Conservation (phyloP, 2,113 vertebrate genomes). For the Phainopepla nitens region DNA sequence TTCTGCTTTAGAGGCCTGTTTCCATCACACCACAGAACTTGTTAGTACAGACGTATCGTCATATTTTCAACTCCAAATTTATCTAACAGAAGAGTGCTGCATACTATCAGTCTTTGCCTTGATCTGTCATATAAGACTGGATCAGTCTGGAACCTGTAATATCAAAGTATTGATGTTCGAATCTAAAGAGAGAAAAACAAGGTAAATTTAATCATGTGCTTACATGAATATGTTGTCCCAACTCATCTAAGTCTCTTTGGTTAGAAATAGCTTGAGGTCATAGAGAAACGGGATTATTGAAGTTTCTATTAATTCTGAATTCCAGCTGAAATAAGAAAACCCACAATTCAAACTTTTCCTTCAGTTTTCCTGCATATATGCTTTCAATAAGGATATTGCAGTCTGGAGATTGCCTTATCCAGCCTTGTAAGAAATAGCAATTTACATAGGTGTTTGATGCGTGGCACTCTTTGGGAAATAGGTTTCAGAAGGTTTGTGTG, state of each 20-base stretch:
- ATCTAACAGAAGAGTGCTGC: not conserved
- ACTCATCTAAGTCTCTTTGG: not conserved
- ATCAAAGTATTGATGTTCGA: not conserved
- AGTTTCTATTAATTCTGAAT: not conserved
- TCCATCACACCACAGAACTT: not conserved
- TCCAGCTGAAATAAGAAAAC: not conserved
- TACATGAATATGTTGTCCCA: not conserved
- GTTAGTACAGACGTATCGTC: not conserved
- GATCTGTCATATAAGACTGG: not conserved
- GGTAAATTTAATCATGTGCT: not conserved
- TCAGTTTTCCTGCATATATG: not conserved
- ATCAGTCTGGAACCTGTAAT: not conserved
- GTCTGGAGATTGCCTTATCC: not conserved
- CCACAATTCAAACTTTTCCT: not conserved
- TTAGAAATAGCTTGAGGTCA: not conserved
- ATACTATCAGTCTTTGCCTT: not conserved
- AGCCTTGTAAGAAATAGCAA: not conserved
- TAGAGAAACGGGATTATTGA: not conserved
- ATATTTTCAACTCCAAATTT: not conserved
- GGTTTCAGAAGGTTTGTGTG: not conserved
- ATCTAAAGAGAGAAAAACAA: not conserved
- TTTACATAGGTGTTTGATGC: not conserved
- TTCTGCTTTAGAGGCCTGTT: not conserved
- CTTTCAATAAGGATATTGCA: not conserved
- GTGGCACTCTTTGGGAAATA: not conserved